These are phyloP conservation scores for Chionoecetes opilio DNA, from an alignment of 1,140 invertebrate genomes.

Conservation along the genomic window DNA sequence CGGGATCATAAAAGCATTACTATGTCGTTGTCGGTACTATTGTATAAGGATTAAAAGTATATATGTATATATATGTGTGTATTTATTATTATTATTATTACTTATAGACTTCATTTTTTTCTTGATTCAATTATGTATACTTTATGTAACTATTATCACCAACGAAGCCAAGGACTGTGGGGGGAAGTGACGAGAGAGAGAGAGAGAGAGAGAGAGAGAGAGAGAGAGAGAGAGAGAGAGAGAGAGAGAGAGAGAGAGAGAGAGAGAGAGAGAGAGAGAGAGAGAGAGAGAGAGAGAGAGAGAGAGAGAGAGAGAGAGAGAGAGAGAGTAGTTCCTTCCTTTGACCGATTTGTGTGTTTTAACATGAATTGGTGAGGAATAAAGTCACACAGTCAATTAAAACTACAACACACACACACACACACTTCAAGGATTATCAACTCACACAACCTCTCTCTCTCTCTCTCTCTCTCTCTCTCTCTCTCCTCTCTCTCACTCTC, in stretches of 20 bases:
- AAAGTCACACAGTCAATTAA: too few relatives aligned
- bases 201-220: neutral
- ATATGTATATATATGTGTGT: conserved; percentile 1
- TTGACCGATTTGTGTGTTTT: too few relatives aligned
- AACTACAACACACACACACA: too few relatives aligned
- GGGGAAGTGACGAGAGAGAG: neutral
- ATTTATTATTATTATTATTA: conserved; percentile 40
- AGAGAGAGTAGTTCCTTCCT: too few relatives aligned
- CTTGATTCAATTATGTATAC: conserved; percentile 35
- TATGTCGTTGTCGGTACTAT: conserved; percentile 65
- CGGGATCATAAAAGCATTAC: neutral
- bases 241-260: neutral
- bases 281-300: too few relatives aligned
- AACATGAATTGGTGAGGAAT: too few relatives aligned
- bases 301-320: too few relatives aligned
- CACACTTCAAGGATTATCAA: neutral
- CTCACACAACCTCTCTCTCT: neutral
- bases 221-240: neutral
- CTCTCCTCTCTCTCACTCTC: conserved; percentile 24
- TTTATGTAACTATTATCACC: neutral
- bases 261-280: too few relatives aligned
- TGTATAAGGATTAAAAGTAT: conserved; percentile 73
- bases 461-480: conserved; percentile 2
- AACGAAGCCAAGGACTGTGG: conserved; percentile 32
- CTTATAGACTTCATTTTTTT: conserved; percentile 30